Percentiles rank a stretch among this genome's conserved stretches.
Evolutionary conservation across 2,797 vertebrate genomes (phyloP).

Genomic region (Gobionotothen gibberifrons): DNA sequence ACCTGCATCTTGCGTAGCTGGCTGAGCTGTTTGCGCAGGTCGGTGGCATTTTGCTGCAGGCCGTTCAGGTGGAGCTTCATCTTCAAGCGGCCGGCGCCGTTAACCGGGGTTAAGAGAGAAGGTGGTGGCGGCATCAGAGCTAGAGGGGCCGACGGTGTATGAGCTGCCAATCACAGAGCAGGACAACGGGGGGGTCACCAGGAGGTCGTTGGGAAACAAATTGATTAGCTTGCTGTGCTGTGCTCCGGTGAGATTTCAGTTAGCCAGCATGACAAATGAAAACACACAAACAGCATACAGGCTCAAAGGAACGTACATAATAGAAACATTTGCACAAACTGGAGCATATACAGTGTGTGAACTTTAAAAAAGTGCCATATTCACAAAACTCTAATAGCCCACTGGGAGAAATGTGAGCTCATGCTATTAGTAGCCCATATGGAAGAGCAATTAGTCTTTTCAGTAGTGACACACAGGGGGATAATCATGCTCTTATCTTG

Average conservation of each 20-base stretch:
- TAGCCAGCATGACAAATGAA: constrained; percentile 37
- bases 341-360: constrained; percentile 47
- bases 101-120: constrained; percentile 82
- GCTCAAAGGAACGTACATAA: constrained; percentile 51
- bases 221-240: constrained; percentile 45
- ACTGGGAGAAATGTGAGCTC: constrained; percentile 54
- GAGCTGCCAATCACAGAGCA: constrained; percentile 82
- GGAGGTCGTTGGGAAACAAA: constrained; percentile 53
- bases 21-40: constrained; percentile 93
- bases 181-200: constrained; percentile 55
- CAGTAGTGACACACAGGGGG: constrained; percentile 62
- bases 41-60: constrained; percentile 94
- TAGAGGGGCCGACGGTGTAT: constrained; percentile 88
- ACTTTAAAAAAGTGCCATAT: constrained; percentile 53
- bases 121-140: constrained; percentile 91
- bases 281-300: constrained; percentile 27
- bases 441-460: constrained; percentile 60
- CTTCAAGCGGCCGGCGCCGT: constrained; percentile 88
- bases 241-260: constrained; percentile 37
- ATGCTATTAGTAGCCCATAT: constrained; percentile 72
- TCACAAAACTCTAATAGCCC: constrained; percentile 64
- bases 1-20: constrained; percentile 96
- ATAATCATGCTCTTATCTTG: constrained; percentile 68
- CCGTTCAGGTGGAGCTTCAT: constrained; percentile 96
- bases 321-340: constrained; percentile 40